Conservation (phyloP, 2,797 vertebrate species). For the Danio albolineatus region DNA sequence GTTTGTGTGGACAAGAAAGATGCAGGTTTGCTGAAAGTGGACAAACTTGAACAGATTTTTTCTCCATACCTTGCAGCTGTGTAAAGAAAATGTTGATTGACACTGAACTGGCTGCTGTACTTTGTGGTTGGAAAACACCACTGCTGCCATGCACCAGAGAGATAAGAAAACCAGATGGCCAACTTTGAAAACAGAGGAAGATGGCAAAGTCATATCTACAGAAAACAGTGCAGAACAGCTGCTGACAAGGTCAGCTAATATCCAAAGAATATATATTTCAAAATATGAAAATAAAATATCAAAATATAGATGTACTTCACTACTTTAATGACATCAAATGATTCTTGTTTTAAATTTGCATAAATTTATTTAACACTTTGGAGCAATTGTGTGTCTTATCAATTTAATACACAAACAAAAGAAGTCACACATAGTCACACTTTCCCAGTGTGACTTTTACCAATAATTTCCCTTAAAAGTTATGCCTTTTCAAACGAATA, state of each 20-base stretch:
- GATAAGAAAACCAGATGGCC: conserved; percentile 37
- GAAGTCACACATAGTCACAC: background rate
- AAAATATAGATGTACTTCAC: too few relatives aligned
- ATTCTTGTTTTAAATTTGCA: too few relatives aligned
- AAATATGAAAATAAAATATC: too few relatives aligned
- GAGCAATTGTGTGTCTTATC: background rate
- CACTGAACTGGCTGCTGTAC: background rate
- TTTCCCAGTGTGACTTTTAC: too few relatives aligned
- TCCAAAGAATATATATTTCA: conserved; percentile 12
- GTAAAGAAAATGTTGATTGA: background rate
- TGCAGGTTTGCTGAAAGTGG: too few relatives aligned
- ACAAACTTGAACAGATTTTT: background rate
- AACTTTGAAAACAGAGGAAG: conserved; percentile 22
- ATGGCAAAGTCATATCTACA: conserved; percentile 34
- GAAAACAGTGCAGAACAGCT: conserved; percentile 24
- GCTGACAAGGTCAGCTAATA: conserved; percentile 4
- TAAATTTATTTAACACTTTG: too few relatives aligned
- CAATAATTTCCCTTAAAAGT: background rate
- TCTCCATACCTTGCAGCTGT: background rate
- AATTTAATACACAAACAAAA: background rate
- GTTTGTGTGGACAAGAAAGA: too few relatives aligned
- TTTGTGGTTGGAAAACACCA: background rate
- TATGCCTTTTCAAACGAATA: background rate
- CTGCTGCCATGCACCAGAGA: background rate
- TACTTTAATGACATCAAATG: too few relatives aligned